Conservation (phyloP, 2,797 vertebrate genomes). For the Acrocephalus scirpaceus region DNA sequence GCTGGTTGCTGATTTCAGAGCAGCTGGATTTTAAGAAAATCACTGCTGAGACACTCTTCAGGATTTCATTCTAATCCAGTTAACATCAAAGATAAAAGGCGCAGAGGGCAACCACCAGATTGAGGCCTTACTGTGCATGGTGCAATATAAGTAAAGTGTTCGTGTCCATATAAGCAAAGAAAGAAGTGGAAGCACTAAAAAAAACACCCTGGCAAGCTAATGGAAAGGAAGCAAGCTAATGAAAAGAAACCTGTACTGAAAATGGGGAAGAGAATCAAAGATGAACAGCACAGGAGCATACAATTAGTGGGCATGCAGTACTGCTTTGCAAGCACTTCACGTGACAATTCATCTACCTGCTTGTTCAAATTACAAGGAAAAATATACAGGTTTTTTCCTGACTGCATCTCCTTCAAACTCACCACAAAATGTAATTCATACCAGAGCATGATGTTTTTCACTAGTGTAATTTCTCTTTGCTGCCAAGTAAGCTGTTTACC, state of each 20-base stretch:
- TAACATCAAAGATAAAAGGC: not conserved
- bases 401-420: not conserved
- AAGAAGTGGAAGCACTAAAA: not conserved
- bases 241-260: not conserved
- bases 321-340: not conserved
- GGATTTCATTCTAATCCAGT: not conserved
- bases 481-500: not conserved
- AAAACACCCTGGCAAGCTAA: not conserved
- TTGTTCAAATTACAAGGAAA: not conserved
- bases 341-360: not conserved
- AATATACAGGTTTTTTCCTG: fast-evolving
- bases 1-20: not conserved
- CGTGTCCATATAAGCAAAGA: not conserved
- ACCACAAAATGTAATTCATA: not conserved
- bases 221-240: not conserved
- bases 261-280: not conserved
- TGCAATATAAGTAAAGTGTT: not conserved
- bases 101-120: not conserved
- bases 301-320: not conserved
- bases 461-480: not conserved
- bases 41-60: not conserved
- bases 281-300: not conserved
- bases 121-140: not conserved
- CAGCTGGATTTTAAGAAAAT: not conserved
- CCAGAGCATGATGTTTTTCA: not conserved